A percentile compares a stretch with the other conserved stretches of the same genome.
These are phyloP conservation scores for Orycteropus afer DNA, from an alignment of 2,113 vertebrate species.

Conservation along the genomic window DNA sequence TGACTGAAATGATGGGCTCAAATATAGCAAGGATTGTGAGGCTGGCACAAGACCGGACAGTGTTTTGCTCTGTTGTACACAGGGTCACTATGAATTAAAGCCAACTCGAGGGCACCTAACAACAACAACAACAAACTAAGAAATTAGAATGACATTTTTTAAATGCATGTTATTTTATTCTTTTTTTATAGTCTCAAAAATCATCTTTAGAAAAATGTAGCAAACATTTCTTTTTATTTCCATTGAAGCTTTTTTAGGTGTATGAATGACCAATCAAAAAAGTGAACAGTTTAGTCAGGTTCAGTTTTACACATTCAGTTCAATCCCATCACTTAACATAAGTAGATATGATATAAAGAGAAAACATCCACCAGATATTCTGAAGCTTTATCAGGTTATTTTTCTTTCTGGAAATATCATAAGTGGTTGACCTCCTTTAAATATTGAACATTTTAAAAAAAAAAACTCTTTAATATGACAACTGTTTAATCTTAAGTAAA, in stretches of 20 bases:
- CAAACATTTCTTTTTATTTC: not conserved
- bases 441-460: not conserved
- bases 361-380: not conserved
- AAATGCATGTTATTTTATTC: not conserved
- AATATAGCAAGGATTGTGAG: too few species aligned
- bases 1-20: too few species aligned
- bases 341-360: not conserved
- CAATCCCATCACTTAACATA: not conserved
- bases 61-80: too few species aligned
- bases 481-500: not conserved
- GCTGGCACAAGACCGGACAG: too few species aligned
- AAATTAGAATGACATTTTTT: conserved; percentile 51
- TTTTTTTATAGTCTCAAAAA: conserved; percentile 26
- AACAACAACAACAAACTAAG: too few species aligned
- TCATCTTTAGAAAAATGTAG: not conserved
- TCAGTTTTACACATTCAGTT: not conserved
- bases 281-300: not conserved
- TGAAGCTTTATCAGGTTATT: conserved; percentile 32
- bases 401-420: not conserved
- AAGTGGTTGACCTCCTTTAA: not conserved
- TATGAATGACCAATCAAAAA: not conserved
- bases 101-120: too few species aligned
- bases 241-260: not conserved
- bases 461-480: too few species aligned
- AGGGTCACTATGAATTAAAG: too few species aligned